Evolutionary conservation across 2,888 invertebrate species (phyloP), one percentile per base, ranked within the genome.

Genomic region (Stenchaetothrips biformis): DNA sequence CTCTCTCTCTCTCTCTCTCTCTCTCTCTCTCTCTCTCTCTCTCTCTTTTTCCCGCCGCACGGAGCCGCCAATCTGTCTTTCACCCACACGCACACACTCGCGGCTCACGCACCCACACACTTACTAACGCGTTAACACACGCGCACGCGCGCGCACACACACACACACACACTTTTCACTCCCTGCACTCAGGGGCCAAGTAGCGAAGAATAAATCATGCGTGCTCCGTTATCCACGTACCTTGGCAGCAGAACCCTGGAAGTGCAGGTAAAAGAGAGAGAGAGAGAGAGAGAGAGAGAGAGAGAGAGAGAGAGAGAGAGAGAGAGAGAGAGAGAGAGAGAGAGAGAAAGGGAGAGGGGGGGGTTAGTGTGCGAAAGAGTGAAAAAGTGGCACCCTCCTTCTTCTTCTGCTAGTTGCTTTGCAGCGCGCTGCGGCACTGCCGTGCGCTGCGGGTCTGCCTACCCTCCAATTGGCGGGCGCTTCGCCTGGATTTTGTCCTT

Each of bases 311-410:
- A n/a, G n/a, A n/a, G n/a, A n/a, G n/a, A n/a, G n/a, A 49, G 49
- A 49, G 49, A 49, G 62, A n/a, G 62, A 62, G 62, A n/a, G n/a
- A 62, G n/a, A 62, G 62, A 18, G 62, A 62, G 62, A 62, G 62
- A 9, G n/a, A 62, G 62, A 62, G 62, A 62, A 18, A 18, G 9
- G 21, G 9, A n/a, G 62, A 2, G 62, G 4, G 53, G 6, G 13
- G 11, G 53, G 16, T 59, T 59, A 18, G 59, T 59, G 59, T 59
- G 59, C 13, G 59, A 59, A 13, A 6, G 59, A 18, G 16, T 59
- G 59, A 59, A 4, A 37, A 37, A 6, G 59, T 16, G 59, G 16
- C 18, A 37, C 37, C 37, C 37, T 37, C 4, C 37, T 1, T 37
- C 37, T 37, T 37, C 37, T 37, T 37, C 37, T 37, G 37, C 37